phyloP scores from a whole-genome alignment of 2,888 invertebrate species.

The Dromius quadrimaculatus region DNA sequence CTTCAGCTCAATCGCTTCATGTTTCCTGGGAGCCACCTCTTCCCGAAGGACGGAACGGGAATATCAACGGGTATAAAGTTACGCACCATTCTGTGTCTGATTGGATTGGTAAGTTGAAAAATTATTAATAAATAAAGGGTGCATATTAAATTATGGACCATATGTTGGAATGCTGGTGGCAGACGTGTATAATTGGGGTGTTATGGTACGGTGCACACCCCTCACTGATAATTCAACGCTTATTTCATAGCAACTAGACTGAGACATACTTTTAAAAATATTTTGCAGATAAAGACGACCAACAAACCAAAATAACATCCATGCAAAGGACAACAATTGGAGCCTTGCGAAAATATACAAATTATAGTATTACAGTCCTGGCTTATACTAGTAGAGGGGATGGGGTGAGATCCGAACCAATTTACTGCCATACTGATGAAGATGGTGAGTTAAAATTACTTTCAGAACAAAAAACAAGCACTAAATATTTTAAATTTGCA shows the following conservation, averaged over 20 bases:
- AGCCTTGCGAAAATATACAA: conserved; percentile 86
- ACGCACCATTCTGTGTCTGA: conserved; percentile 83
- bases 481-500: conserved; percentile 64
- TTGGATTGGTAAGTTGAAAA: conserved; percentile 76
- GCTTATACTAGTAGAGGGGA: conserved; percentile 92
- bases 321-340: conserved; percentile 78
- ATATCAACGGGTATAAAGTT: conserved; percentile 87
- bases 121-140: neutral
- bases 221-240: too few species aligned
- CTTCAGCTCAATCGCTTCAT: conserved; percentile 86
- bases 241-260: too few species aligned
- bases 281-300: conserved; percentile 77
- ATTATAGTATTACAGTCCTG: conserved; percentile 91
- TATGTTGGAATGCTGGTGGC: too few species aligned
- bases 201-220: too few species aligned
- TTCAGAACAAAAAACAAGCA: neutral
- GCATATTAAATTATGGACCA: too few species aligned
- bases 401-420: conserved; percentile 85
- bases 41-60: conserved; percentile 84
- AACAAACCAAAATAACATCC: conserved; percentile 81
- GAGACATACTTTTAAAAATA: neutral
- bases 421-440: conserved; percentile 90
- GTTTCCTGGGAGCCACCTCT: conserved; percentile 89
- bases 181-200: too few species aligned
- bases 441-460: conserved; percentile 74